These are phyloP conservation scores for Gallinago stenura DNA, from an alignment of 2,797 vertebrate genomes.

Conservation along the genomic window DNA sequence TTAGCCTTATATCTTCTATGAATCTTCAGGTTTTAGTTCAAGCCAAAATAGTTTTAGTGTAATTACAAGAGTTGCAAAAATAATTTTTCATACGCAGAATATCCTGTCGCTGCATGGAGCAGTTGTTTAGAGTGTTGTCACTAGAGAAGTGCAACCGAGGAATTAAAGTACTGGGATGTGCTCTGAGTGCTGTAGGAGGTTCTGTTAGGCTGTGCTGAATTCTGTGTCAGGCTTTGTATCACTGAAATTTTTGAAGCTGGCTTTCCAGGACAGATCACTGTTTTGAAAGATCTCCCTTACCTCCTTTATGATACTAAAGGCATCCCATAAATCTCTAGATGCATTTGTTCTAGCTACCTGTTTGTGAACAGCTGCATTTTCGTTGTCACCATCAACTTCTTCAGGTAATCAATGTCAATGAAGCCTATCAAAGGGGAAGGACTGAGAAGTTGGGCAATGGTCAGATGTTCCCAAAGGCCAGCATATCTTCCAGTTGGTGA, in stretches of 20 bases:
- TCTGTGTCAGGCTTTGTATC: not conserved
- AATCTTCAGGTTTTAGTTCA: not conserved
- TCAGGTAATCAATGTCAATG: not conserved
- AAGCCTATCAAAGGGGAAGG: not conserved
- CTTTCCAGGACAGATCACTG: not conserved
- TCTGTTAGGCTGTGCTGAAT: fast-evolving
- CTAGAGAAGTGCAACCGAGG: not conserved
- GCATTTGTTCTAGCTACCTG: not conserved
- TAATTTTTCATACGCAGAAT: not conserved
- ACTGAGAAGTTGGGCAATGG: not conserved
- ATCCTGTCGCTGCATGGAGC: not conserved
- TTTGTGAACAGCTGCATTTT: not conserved
- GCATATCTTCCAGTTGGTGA: not conserved
- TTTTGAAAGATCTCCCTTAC: not conserved
- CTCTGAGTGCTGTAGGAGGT: fast-evolving
- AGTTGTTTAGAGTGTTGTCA: not conserved
- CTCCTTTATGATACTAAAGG: not conserved
- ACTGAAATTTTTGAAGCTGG: not conserved
- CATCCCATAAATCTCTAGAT: not conserved
- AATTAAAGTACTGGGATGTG: not conserved
- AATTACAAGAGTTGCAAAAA: not conserved
- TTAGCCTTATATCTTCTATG: not conserved
- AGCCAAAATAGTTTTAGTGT: not conserved
- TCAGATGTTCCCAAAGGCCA: not conserved
- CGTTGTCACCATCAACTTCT: not conserved